Evolutionary conservation across 1,140 invertebrate genomes (phyloP).

Genomic region (Pachypeltis micranthus): DNA sequence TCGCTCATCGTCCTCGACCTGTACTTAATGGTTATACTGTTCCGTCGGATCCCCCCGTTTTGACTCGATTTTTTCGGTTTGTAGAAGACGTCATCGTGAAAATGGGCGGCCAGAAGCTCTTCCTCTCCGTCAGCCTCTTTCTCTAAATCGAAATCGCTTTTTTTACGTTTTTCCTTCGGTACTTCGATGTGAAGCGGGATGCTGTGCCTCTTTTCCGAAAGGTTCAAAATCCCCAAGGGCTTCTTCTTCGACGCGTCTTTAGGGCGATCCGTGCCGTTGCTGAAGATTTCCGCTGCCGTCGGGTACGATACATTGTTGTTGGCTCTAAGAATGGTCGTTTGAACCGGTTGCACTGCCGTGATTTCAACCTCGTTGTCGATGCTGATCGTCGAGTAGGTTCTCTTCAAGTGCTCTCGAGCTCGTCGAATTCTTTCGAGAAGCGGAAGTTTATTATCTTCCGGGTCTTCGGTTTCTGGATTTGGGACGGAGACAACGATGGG

Average conservation of each 20-base stretch:
- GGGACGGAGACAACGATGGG: conserved; percentile 47
- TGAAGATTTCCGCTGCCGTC: conserved; percentile 56
- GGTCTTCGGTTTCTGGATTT: conserved; percentile 34
- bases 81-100: conserved; percentile 34
- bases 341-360: conserved; percentile 19
- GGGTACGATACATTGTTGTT: conserved; percentile 63
- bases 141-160: conserved; percentile 10
- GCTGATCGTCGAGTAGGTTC: conserved; percentile 29
- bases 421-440: conserved; percentile 36
- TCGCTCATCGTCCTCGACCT: conserved; percentile 18
- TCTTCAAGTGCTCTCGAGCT: conserved; percentile 34
- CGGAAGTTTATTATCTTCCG: conserved; percentile 34
- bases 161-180: neutral
- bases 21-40: conserved; percentile 16
- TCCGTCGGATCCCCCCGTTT: neutral
- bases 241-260: neutral
- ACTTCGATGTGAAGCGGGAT: neutral
- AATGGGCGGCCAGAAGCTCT: conserved; percentile 37
- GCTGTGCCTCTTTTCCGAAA: conserved; percentile 9
- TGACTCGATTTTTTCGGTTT: conserved; percentile 33
- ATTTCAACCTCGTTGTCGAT: conserved; percentile 27
- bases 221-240: neutral
- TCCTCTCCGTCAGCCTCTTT: conserved; percentile 35
- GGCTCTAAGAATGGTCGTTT: conserved; percentile 37
- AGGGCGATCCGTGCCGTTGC: conserved; percentile 48